Base-by-base conservation (phyloP, 2,888 invertebrate genomes). In the Sepiola atlantica region DNA sequence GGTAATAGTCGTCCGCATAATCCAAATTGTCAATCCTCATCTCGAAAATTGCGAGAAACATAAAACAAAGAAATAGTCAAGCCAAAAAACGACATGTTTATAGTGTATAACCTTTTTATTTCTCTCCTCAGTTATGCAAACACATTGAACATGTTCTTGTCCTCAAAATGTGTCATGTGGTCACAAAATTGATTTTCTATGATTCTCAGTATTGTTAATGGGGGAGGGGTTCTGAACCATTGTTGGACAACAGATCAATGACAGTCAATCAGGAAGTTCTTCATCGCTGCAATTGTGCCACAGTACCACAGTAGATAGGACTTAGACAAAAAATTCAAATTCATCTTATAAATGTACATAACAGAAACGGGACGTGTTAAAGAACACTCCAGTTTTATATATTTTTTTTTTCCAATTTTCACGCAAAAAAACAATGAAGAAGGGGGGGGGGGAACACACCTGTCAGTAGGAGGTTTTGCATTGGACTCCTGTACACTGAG, bases 91-190 rank as follows among this genome's bases (percentile, higher is more conserved):
- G 32, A 77, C 0, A 14, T 77, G 77, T 77, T 21, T 77, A 77
- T 77, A 32, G 77, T 77, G 77, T 77, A 77, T 77, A 77, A 77
- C 77, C 77, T 77, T 77, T 45, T 77, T 77, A 77, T 77, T 77
- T 77, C 77, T 77, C 77, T 77, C 77, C 77, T 77, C 77, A 77
- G 77, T 77, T 77, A 77, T 77, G 77, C 77, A 77, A 77, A 77
- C 77, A 77, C 77, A 77, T n/a, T 77, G 77, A 77, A 77, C 77
- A n/a, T 77, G 77, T 77, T 77, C 77, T 77, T 77, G 77, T 77
- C 77, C 77, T 77, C 77, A 77, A 77, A 77, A 77, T 77, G 77
- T 77, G 77, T 77, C 77, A n/a, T 77, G 77, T 77, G 77, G 77
- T 77, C 77, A 77, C 77, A 77, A 32, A 77, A 77, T 77, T 77